Base-by-base conservation (phyloP, 2,797 vertebrate species). In the Mionectes olivaceus region DNA sequence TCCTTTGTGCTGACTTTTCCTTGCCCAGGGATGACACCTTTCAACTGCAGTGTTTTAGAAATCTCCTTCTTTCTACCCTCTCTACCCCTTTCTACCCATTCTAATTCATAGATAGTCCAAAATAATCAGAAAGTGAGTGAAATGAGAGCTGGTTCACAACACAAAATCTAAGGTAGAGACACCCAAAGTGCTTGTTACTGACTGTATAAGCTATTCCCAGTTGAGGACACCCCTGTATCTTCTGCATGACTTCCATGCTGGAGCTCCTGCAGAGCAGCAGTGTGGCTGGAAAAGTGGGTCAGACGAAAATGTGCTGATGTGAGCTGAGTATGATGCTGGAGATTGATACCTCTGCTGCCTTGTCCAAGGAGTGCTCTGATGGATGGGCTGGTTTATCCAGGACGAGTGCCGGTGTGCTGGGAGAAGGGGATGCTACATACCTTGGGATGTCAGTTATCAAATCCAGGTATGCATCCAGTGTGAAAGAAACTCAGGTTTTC, bases 171-270 rank as follows among this genome's bases (percentile, higher is more conserved):
- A 56, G 22, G 23, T 25, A 73, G 64, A 47, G 32, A 27, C 33
- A 41, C 10, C 9, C 3, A 3, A 55, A 25, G 32, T 41, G 8
- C 37, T 52, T 94, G 35, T 71, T 61, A 25, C 4, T 74, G 56
- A 25, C 23, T n/a, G 30, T 21, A 39, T 55, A 49, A 87, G 21
- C 32, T 86, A 3, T 56, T 84, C 33, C 87, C 46, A 37, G n/a
- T 16, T 39, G 32, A 67, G 56, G 28, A 56, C 10, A 43, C 5
- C 13, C 35, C 25, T 3, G 3, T 15, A 25, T 63, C 24, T 83
- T n/a, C 41, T 9, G 0, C 23, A 46, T 1, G 1, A 13, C 19
- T 64, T 75, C 32, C 50, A 46, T 71, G 17, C 43, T 2, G 1
- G 74, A 56, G 32, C 39, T 89, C 22, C 63, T 43, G 43, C 22